These are phyloP conservation scores for Champsocephalus esox DNA, from an alignment of 2,797 vertebrate species.

Conservation along the genomic window DNA sequence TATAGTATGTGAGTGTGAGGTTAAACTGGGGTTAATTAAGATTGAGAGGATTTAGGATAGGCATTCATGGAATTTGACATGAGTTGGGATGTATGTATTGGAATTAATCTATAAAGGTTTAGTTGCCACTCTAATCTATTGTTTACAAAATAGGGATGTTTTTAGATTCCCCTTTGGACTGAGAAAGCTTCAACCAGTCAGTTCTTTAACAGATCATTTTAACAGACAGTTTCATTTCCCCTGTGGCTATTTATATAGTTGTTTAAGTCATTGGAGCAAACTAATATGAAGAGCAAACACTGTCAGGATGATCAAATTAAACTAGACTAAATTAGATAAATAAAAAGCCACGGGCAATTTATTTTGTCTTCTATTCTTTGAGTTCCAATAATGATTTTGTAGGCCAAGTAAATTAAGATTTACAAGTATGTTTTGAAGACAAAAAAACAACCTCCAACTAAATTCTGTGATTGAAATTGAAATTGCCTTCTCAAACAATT, in stretches of 20 bases:
- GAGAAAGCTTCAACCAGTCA: conserved; percentile 21
- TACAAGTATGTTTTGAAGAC: neutral
- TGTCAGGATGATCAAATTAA: conserved; percentile 26
- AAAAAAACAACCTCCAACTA: neutral
- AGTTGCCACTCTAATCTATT: conserved; percentile 43
- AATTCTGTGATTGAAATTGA: conserved; percentile 4
- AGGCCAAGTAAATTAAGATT: neutral
- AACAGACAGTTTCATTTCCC: conserved; percentile 1
- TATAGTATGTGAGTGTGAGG: conserved; percentile 13
- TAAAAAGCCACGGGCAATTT: neutral
- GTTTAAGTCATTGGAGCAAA: conserved; percentile 39
- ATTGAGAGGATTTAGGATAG: conserved; percentile 34
- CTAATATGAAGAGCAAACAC: conserved; percentile 18
- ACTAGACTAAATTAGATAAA: neutral
- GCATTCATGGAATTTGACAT: conserved; percentile 27
- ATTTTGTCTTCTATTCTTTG: neutral
- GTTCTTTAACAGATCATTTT: conserved; percentile 4
- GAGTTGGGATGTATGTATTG: conserved; percentile 10
- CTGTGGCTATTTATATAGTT: conserved; percentile 36
- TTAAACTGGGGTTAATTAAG: conserved; percentile 48
- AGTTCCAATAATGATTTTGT: neutral
- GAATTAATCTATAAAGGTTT: conserved; percentile 28
- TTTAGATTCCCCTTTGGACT: neutral
- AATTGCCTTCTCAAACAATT: conserved; percentile 12
- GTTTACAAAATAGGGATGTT: neutral